Evolutionary conservation across 2,113 vertebrate genomes (phyloP).

Genomic region (Heterochromis multidens): DNA sequence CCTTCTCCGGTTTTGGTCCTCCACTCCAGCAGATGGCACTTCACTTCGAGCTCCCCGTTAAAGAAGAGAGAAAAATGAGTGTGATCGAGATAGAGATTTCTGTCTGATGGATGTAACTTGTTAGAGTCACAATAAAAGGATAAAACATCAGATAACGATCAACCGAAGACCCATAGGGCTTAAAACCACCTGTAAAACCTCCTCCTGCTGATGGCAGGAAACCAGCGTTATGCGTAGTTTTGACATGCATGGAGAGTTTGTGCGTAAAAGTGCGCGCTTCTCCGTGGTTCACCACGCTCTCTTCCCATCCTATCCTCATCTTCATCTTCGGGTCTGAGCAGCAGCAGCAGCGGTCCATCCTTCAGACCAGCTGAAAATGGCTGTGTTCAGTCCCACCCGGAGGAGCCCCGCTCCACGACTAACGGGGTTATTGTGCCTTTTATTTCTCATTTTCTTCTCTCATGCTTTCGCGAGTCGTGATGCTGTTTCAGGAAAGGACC

Average conservation of each 20-base stretch:
- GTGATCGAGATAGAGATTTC: not conserved
- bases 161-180: not conserved
- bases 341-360: not conserved
- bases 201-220: not conserved
- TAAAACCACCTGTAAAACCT: not conserved
- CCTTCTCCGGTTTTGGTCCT: not conserved
- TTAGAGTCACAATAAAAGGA: not conserved
- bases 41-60: rapidly evolving
- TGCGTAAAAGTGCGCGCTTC: conserved; percentile 39
- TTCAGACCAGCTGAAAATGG: conserved; percentile 2
- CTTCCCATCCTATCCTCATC: not conserved
- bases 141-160: not conserved
- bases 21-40: conserved; percentile 56
- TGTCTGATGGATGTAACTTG: not conserved
- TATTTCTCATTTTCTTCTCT: not conserved
- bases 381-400: not conserved
- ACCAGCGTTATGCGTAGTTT: not conserved
- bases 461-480: not conserved
- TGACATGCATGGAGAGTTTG: not conserved
- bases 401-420: not conserved
- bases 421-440: not conserved
- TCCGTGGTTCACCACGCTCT: not conserved
- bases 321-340: conserved; percentile 8
- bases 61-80: not conserved
- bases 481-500: not conserved